phyloP scores from a whole-genome alignment of 2,113 vertebrate species.

The Arenaria interpres region DNA sequence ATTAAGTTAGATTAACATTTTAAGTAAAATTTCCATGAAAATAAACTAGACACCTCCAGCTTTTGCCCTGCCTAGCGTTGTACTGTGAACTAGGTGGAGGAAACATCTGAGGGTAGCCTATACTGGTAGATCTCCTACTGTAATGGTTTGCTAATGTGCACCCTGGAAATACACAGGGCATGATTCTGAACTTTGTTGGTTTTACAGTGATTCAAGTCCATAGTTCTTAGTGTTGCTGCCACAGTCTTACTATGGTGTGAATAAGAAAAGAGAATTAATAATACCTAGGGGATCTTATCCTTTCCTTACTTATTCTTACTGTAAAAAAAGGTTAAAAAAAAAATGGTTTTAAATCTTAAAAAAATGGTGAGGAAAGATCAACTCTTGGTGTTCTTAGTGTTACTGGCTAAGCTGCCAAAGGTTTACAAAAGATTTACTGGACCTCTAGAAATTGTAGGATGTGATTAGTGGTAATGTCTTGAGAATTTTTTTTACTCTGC shows the following conservation, averaged over 20 bases:
- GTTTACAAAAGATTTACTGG: not conserved
- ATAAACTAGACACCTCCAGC: not conserved
- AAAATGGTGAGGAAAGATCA: not conserved
- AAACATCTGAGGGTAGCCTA: not conserved
- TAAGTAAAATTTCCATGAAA: not conserved
- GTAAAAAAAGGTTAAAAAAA: not conserved
- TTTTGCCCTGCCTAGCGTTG: not conserved
- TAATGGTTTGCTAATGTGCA: not conserved
- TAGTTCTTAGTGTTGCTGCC: not conserved
- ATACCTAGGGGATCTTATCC: not conserved
- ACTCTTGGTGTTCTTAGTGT: not conserved
- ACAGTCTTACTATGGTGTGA: not conserved
- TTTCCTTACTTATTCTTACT: not conserved
- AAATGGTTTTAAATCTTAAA: not conserved
- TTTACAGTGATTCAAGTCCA: not conserved
- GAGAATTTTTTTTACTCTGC: not conserved
- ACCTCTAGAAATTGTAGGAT: not conserved
- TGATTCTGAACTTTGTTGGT: not conserved
- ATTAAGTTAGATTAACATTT: not conserved
- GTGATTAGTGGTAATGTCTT: not conserved
- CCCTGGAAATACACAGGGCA: not conserved
- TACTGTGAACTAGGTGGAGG: not conserved
- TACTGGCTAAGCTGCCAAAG: not conserved
- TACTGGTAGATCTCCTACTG: not conserved
- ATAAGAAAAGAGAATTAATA: not conserved